Conservation (phyloP, 1,140 invertebrate species). For the Melipona quadrifasciata region DNA sequence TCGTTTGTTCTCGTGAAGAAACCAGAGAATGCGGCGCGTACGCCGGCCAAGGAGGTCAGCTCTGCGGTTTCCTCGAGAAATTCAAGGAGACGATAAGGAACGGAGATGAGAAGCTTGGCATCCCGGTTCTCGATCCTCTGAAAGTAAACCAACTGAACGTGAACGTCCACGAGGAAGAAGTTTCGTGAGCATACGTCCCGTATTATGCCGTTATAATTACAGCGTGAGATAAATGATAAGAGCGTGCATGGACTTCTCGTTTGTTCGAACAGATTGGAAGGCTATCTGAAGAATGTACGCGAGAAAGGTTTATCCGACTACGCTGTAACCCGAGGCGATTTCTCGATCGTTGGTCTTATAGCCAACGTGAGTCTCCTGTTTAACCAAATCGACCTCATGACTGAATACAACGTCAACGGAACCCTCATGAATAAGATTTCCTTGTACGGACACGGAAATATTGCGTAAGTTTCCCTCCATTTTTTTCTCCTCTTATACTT, state of each 20-base stretch:
- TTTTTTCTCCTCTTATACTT: background rate
- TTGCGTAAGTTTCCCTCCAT: background rate
- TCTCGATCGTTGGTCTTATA: background rate
- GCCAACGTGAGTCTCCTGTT: constrained; percentile 25
- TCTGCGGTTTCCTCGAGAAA: constrained; percentile 4
- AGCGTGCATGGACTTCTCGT: no score
- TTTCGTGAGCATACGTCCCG: constrained; percentile 38
- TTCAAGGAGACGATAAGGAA: constrained; percentile 1
- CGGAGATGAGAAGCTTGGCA: background rate
- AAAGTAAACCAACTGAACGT: background rate
- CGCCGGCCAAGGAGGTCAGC: background rate
- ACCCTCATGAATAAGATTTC: background rate
- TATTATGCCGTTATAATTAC: background rate
- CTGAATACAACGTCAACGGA: background rate
- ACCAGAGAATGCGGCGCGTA: background rate
- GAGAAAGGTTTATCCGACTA: constrained; percentile 35
- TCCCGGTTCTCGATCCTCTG: constrained; percentile 60
- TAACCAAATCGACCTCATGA: background rate
- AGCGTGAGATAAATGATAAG: no score
- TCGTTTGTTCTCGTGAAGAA: background rate
- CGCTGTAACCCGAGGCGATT: background rate
- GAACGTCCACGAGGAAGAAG: background rate
- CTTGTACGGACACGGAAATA: constrained; percentile 26
- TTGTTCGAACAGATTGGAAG: background rate
- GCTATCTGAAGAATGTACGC: background rate